A percentile compares a stretch with the other conserved stretches of the same genome.
phyloP scores from a whole-genome alignment of 2,113 vertebrate species.

The Cephalopholis sonnerati region DNA sequence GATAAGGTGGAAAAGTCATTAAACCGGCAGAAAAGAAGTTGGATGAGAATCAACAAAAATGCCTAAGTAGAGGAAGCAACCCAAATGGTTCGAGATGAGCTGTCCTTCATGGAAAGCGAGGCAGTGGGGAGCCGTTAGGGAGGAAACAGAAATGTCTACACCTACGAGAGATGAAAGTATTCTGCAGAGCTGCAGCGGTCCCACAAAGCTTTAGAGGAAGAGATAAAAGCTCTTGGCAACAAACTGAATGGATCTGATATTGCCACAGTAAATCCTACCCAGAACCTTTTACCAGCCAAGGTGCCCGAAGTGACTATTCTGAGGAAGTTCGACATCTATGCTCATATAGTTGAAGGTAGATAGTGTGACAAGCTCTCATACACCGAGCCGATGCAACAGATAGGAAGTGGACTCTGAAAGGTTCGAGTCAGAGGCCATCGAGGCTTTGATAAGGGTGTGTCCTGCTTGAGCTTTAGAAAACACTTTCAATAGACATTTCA shows the following conservation, averaged over 20 bases:
- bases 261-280: conserved; percentile 31
- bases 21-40: neutral
- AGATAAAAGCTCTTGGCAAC: conserved; percentile 35
- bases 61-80: neutral
- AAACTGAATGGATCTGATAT: conserved; percentile 21
- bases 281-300: neutral
- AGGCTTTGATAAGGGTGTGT: neutral
- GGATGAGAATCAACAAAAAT: neutral
- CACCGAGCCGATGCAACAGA: neutral
- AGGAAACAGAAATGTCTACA: neutral
- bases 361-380: neutral
- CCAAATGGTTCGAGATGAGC: neutral
- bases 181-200: conserved; percentile 18
- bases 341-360: neutral
- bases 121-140: neutral
- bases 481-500: neutral
- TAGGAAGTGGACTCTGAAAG: neutral
- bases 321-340: neutral
- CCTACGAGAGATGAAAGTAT: conserved; percentile 25
- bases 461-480: neutral
- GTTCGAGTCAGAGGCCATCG: neutral
- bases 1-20: neutral
- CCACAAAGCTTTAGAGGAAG: conserved; percentile 15
- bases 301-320: neutral
- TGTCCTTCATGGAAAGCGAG: conserved; percentile 2